Percentiles rank a stretch among this genome's conserved stretches.
Evolutionary conservation across 37 sponge, comb jelly and placozoan species (phyloP).

Genomic region (Aplysina aerophoba): DNA sequence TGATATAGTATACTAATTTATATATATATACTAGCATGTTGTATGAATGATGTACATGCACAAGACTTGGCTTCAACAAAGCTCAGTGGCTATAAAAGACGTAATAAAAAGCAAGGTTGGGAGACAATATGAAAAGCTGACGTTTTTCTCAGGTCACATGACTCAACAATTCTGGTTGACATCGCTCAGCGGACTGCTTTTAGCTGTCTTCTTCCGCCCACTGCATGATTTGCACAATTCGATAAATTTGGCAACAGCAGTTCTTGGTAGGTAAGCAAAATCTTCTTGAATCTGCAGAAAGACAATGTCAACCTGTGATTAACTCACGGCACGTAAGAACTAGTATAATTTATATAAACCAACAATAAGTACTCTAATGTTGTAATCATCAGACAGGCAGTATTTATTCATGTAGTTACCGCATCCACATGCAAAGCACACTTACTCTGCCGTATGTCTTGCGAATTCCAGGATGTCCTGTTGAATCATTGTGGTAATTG

Average conservation of each 20-base stretch:
- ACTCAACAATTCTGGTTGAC: too few species aligned
- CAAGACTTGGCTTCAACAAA: too few species aligned
- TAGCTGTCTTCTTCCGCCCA: background rate
- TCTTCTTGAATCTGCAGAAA: slow-evolving; percentile 47
- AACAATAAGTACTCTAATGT: too few species aligned
- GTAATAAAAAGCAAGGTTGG: too few species aligned
- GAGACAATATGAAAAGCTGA: too few species aligned
- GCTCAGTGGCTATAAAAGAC: too few species aligned
- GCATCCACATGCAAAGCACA: background rate
- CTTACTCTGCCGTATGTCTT: slow-evolving; percentile 54
- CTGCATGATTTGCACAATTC: slow-evolving; percentile 51
- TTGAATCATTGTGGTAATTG: slow-evolving; percentile 46
- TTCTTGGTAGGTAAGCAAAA: slow-evolving; percentile 48
- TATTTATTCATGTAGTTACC: background rate
- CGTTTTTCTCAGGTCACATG: too few species aligned
- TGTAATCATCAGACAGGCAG: background rate
- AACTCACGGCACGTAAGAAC: background rate
- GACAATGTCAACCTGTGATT: background rate
- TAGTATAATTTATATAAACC: too few species aligned
- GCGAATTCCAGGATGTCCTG: slow-evolving; percentile 50
- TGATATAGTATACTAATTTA: too few species aligned
- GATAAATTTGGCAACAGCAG: slow-evolving; percentile 56
- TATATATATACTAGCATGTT: too few species aligned
- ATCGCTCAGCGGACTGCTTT: too few species aligned
- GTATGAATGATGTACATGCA: too few species aligned